Percentiles rank a stretch among this genome's conserved stretches.
phyloP scores from a whole-genome alignment of 2,888 invertebrate species.

The Gerris lacustris region DNA sequence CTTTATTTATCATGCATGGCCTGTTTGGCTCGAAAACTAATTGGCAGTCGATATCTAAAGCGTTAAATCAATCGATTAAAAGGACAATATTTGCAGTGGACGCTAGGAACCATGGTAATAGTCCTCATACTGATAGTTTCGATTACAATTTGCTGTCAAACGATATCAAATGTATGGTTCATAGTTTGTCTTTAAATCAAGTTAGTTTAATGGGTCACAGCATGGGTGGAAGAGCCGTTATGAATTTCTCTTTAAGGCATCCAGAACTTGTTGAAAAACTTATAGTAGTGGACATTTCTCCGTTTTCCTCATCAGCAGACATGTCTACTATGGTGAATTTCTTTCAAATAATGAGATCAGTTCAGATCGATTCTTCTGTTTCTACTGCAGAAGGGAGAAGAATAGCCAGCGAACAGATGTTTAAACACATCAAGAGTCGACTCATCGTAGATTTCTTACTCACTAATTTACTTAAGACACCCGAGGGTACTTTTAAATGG shows the following conservation, averaged over 20 bases:
- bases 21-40: constrained; percentile 69
- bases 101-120: constrained; percentile 90
- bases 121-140: constrained; percentile 63
- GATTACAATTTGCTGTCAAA: constrained; percentile 59
- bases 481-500: constrained; percentile 57
- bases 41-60: constrained; percentile 71
- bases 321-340: constrained; percentile 49
- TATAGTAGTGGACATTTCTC: constrained; percentile 58
- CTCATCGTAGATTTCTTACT: constrained; percentile 54
- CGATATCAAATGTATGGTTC: constrained; percentile 55
- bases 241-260: constrained; percentile 65
- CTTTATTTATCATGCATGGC: constrained; percentile 31
- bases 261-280: background rate
- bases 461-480: constrained; percentile 63
- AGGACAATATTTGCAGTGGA: constrained; percentile 54
- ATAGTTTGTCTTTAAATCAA: constrained; percentile 49
- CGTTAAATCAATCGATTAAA: constrained; percentile 49
- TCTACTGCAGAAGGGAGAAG: constrained; percentile 58
- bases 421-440: background rate
- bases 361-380: constrained; percentile 48
- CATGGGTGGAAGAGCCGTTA: constrained; percentile 88
- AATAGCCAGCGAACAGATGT: constrained; percentile 49
- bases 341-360: constrained; percentile 53
- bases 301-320: constrained; percentile 49
- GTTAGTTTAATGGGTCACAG: constrained; percentile 75